Percentiles rank a stretch among this genome's conserved stretches.
Conservation (phyloP, 2,113 vertebrate genomes). For the Brachyhypopomus gauderio region DNA sequence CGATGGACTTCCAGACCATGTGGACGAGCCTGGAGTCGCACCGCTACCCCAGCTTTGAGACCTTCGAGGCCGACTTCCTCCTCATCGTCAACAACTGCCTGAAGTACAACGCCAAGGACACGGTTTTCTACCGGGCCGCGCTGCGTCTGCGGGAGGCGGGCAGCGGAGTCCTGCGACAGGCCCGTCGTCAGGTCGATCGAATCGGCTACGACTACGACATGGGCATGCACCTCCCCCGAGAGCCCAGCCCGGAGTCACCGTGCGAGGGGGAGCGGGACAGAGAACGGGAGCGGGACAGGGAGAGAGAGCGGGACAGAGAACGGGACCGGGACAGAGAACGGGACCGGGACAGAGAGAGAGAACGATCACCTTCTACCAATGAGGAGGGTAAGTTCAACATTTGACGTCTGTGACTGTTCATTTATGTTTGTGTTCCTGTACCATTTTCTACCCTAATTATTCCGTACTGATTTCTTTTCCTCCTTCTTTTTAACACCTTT, state of each 20-base stretch:
- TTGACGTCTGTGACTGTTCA: neutral
- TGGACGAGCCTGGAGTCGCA: constrained; percentile 93
- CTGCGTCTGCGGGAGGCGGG: constrained; percentile 92
- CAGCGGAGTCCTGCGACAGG: constrained; percentile 83
- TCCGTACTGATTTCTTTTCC: neutral
- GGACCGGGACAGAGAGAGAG: constrained; percentile 50
- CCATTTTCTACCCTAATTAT: neutral
- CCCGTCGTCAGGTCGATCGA: constrained; percentile 90
- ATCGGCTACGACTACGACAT: constrained; percentile 98
- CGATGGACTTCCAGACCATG: constrained; percentile 99
- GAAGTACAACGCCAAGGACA: constrained; percentile 99
- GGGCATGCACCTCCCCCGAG: constrained; percentile 91
- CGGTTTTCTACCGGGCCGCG: constrained; percentile 94
- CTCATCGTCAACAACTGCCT: constrained; percentile 98
- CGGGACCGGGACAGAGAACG: constrained; percentile 52
- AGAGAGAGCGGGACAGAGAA: constrained; percentile 66
- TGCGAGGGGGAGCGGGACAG: constrained; percentile 74
- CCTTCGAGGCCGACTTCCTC: constrained; percentile 95
- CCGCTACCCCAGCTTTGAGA: constrained; percentile 92
- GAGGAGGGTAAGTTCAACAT: constrained; percentile 70
- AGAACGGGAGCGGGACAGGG: constrained; percentile 75
- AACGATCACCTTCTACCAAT: constrained; percentile 66
- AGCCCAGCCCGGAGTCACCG: constrained; percentile 79
- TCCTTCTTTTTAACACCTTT: too few species aligned
- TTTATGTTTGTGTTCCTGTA: neutral